Evolutionary conservation across 2,888 invertebrate species (phyloP).

Genomic region (Caenorhabditis virilis): DNA sequence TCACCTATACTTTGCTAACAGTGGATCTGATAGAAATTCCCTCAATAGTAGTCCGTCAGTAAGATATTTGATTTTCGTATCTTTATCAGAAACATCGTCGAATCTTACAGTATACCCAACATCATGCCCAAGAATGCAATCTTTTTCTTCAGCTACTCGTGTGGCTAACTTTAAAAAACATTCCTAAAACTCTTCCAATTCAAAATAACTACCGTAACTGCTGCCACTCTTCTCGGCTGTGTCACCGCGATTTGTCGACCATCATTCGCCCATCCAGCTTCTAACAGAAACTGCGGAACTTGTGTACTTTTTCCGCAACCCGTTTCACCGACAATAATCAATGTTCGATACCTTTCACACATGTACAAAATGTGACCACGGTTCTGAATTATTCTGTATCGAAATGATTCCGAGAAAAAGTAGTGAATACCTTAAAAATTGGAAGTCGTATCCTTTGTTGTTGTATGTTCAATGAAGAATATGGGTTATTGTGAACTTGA

Average conservation of each 20-base stretch:
- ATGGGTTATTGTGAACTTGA: slow-evolving; percentile 76
- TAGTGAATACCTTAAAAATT: slow-evolving; percentile 79
- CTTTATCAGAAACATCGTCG: slow-evolving; percentile 70
- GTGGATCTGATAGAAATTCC: slow-evolving; percentile 92
- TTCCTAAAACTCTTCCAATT: not conserved
- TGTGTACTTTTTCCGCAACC: slow-evolving; percentile 96
- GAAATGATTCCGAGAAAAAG: too few relatives aligned
- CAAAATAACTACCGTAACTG: slow-evolving; percentile 75
- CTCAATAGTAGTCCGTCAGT: slow-evolving; percentile 92
- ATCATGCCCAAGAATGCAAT: slow-evolving; percentile 78
- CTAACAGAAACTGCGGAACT: slow-evolving; percentile 84
- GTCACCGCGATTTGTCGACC: slow-evolving; percentile 84
- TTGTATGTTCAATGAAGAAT: slow-evolving; percentile 82
- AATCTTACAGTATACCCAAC: slow-evolving; percentile 85
- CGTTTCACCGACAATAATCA: slow-evolving; percentile 84
- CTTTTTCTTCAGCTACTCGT: slow-evolving; percentile 86
- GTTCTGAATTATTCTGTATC: slow-evolving; percentile 71
- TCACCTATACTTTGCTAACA: slow-evolving; percentile 81
- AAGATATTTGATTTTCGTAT: slow-evolving; percentile 79
- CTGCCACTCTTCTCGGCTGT: slow-evolving; percentile 88
- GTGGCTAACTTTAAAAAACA: slow-evolving; percentile 75
- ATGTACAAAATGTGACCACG: slow-evolving; percentile 86
- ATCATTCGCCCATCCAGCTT: slow-evolving; percentile 82
- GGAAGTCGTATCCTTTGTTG: slow-evolving; percentile 85
- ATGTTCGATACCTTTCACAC: slow-evolving; percentile 85